These are phyloP conservation scores for Octonoba sinensis DNA, from an alignment of 2,888 invertebrate species.

Conservation along the genomic window DNA sequence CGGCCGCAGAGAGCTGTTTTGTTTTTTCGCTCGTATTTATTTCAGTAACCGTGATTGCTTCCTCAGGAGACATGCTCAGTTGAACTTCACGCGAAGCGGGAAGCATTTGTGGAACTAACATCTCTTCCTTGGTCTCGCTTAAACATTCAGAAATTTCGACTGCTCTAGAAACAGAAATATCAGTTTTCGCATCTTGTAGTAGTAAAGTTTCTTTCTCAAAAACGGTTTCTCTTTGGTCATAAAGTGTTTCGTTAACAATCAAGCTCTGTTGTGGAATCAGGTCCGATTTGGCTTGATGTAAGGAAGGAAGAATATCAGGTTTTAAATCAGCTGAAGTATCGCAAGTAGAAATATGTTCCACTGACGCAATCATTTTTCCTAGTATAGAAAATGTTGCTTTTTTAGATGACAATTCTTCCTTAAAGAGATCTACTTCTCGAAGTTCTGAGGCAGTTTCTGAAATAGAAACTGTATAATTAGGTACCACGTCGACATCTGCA, in stretches of 20 bases:
- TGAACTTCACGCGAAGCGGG: slow-evolving; percentile 57
- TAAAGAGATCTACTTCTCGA: slow-evolving; percentile 60
- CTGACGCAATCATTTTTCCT: slow-evolving; percentile 56
- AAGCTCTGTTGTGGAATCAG: slow-evolving; percentile 57
- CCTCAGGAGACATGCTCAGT: slow-evolving; percentile 60
- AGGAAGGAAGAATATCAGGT: slow-evolving; percentile 52
- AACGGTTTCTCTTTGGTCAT: slow-evolving; percentile 58
- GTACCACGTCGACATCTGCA: slow-evolving; percentile 45
- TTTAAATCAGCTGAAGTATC: slow-evolving; percentile 57
- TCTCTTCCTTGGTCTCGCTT: slow-evolving; percentile 60
- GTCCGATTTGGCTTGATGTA: slow-evolving; percentile 49
- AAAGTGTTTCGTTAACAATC: slow-evolving; percentile 57
- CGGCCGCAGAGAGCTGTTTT: slow-evolving; percentile 42
- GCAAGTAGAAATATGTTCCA: slow-evolving; percentile 61
- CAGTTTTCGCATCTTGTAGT: slow-evolving; percentile 48
- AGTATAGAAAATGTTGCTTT: slow-evolving; percentile 58
- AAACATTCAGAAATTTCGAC: slow-evolving; percentile 58
- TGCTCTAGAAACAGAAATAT: slow-evolving; percentile 56
- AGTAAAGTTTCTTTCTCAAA: slow-evolving; percentile 42
- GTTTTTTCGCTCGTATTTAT: slow-evolving; percentile 46
- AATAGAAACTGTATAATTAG: slow-evolving; percentile 65
- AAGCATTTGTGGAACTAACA: slow-evolving; percentile 39
- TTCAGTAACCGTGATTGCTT: slow-evolving; percentile 65
- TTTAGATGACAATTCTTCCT: slow-evolving; percentile 47
- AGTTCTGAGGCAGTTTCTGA: slow-evolving; percentile 65